Conservation (phyloP, 2,797 vertebrate species). For the Manis crassicaudata region DNA sequence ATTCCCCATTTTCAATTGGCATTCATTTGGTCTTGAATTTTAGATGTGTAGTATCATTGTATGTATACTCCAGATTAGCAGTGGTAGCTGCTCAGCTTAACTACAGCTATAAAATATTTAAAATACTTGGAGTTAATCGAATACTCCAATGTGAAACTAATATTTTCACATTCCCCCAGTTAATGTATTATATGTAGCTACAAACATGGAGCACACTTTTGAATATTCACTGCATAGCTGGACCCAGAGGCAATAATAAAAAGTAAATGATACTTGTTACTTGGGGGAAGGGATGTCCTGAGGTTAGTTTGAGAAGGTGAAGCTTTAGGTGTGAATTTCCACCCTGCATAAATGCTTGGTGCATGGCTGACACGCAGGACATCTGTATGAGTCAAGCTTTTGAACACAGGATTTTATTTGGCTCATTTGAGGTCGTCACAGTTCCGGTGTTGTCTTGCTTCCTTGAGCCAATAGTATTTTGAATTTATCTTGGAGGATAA, state of each 20-base stretch:
- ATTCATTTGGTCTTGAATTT: conserved; percentile 42
- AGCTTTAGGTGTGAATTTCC: conserved; percentile 1
- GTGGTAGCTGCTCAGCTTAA: conserved; percentile 30
- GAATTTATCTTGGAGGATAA: background rate
- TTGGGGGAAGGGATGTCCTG: background rate
- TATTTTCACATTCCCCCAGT: background rate
- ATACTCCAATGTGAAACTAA: conserved; percentile 18
- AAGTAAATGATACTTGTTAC: background rate
- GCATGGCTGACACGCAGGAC: background rate
- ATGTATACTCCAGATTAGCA: background rate
- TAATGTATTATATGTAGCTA: conserved; percentile 31
- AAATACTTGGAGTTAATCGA: conserved; percentile 38
- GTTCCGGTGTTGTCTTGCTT: background rate
- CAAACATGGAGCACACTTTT: background rate
- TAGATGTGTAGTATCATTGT: conserved; percentile 9
- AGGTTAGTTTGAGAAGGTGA: conserved; percentile 32
- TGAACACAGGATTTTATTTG: background rate
- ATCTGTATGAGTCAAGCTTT: background rate
- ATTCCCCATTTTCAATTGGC: background rate
- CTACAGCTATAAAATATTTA: conserved; percentile 65
- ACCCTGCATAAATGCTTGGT: background rate
- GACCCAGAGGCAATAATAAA: conserved; percentile 50
- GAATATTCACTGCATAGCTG: conserved; percentile 27
- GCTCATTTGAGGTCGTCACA: background rate
- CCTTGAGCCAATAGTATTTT: background rate